Evolutionary conservation across 2,113 vertebrate genomes (phyloP).

Genomic region (Dicrurus megarhynchus): DNA sequence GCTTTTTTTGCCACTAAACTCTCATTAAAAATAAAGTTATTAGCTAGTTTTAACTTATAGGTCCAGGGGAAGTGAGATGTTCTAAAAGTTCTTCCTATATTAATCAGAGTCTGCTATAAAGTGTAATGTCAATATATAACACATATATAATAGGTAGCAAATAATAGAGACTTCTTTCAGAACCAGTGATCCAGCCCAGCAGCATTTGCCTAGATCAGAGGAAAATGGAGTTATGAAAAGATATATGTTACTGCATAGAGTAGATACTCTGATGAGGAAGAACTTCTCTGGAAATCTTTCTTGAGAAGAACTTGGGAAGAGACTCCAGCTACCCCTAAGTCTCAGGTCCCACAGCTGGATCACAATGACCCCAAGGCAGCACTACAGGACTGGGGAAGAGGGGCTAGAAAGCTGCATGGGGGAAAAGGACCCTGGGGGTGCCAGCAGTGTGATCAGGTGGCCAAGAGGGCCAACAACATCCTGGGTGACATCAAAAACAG

Average conservation of each 20-base stretch:
- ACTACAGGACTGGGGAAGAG: not conserved
- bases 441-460: not conserved
- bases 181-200: not conserved
- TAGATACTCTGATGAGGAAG: not conserved
- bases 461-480: not conserved
- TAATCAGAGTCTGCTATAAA: not conserved
- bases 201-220: not conserved
- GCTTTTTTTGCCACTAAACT: not conserved
- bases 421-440: not conserved
- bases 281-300: not conserved
- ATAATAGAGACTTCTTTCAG: not conserved
- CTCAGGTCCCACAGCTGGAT: rapidly evolving
- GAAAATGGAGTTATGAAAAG: not conserved
- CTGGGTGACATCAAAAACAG: not conserved
- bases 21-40: not conserved
- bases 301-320: not conserved
- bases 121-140: not conserved
- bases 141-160: not conserved
- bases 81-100: not conserved
- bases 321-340: not conserved
- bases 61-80: not conserved
- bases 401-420: not conserved
- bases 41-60: not conserved
- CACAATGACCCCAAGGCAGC: rapidly evolving
- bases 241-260: not conserved